Base-by-base conservation (phyloP, 2,113 vertebrate genomes). In the Clarias macrocephalus region DNA sequence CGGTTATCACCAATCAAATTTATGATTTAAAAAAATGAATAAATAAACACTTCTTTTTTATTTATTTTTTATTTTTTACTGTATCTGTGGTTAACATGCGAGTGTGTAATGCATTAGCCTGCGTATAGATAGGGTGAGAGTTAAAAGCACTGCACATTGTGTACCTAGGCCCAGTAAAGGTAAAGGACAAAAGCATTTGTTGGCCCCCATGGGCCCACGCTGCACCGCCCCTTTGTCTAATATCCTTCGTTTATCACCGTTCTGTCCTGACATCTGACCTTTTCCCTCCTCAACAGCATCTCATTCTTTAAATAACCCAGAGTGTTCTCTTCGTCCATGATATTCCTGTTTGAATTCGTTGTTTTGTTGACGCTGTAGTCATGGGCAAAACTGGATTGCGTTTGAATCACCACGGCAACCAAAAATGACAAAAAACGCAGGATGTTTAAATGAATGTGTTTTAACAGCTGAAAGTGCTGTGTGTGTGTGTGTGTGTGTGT, bases 321-420 rank as follows among this genome's bases (percentile, higher is more conserved):
- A 60, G 77, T 82, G 84, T 85, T 88, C 30, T 37, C 66, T 91
- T 88, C 23, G n/a, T n/a, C 82, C 72, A 5, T 37, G 15, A 33
- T 60, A 28, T 86, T 52, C 73, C 42, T 86, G 87, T 88, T 91
- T 90, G 88, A 92, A 89, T 86, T 84, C 65, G 85, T 88, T 85
- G 66, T 59, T 68, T 42, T 75, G 84, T 86, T 81, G 86, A 63
- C 57, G 42, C 82, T 79, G 86, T 72, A 62, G 85, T 85, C 85
- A 72, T 56, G 82, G 33, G 23, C n/a, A 85, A 87, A 89, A 91
- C 91, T 90, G 42, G 89, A 92, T 93, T 92, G 18, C 52, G 42
- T 88, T 84, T 66, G 48, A 42, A 91, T 94, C 87, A 75, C 92
- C 65, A 9, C 19, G 91, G 91, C 68, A 91, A 94, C 93, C 56